Evolutionary conservation across 2,797 vertebrate genomes (phyloP).

Genomic region (Neomorphus geoffroyi): DNA sequence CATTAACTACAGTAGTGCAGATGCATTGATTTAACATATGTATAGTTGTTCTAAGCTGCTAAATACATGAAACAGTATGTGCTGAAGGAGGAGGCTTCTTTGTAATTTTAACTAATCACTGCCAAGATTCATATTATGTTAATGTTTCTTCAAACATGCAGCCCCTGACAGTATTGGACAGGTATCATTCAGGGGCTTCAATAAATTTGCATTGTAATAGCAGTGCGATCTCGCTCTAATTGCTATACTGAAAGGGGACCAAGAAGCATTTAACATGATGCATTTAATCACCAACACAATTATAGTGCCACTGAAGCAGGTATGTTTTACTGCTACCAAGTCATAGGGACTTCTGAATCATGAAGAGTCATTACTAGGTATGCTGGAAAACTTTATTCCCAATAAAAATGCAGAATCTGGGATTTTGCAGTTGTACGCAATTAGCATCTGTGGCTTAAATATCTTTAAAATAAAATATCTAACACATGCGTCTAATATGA

Average conservation of each 20-base stretch:
- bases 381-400: slow-evolving; percentile 44
- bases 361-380: slow-evolving; percentile 60
- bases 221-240: slow-evolving; percentile 46
- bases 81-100: neutral
- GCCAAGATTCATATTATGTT: slow-evolving; percentile 1
- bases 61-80: neutral
- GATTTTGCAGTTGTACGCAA: slow-evolving; percentile 58
- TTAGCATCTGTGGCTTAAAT: neutral
- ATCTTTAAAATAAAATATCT: neutral
- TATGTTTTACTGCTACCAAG: slow-evolving; percentile 57
- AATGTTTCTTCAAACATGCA: neutral
- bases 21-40: slow-evolving; percentile 47
- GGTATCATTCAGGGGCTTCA: slow-evolving; percentile 18
- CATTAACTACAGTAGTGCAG: slow-evolving; percentile 67
- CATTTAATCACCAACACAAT: slow-evolving; percentile 68
- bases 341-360: slow-evolving; percentile 57
- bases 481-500: neutral
- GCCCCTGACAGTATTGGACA: neutral
- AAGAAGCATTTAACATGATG: slow-evolving; percentile 59
- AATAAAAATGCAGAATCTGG: slow-evolving; percentile 51
- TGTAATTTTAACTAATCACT: slow-evolving; percentile 1
- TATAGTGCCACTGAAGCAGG: slow-evolving; percentile 58
- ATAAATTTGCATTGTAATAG: slow-evolving; percentile 16
- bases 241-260: slow-evolving; percentile 55
- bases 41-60: slow-evolving; percentile 30